phyloP scores from a whole-genome alignment of 2,797 vertebrate genomes.

The Sebastes matsubarae region DNA sequence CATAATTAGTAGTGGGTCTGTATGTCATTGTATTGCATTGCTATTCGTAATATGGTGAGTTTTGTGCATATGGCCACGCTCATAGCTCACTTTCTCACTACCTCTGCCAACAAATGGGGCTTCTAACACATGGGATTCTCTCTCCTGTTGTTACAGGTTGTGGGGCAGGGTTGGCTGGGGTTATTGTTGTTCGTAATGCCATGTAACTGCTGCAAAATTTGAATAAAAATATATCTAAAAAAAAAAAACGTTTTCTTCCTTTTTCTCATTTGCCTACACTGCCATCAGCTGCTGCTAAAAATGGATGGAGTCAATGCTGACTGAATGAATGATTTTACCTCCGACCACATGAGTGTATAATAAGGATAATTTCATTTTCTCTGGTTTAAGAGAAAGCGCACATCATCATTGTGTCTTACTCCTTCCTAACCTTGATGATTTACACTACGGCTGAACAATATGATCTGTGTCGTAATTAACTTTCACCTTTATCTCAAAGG shows the following conservation, averaged over 20 bases:
- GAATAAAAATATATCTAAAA: too few relatives aligned
- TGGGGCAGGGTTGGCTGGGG: too few relatives aligned
- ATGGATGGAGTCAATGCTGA: background rate
- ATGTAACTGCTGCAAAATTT: too few relatives aligned
- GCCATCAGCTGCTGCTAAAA: background rate
- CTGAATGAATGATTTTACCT: background rate
- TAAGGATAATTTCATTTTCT: background rate
- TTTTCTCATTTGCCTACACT: background rate
- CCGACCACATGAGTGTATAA: background rate
- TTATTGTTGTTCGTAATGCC: too few relatives aligned
- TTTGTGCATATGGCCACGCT: too few relatives aligned
- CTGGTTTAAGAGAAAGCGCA: background rate
- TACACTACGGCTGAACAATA: background rate
- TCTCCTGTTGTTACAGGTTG: too few relatives aligned
- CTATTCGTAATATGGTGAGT: too few relatives aligned
- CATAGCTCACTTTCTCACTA: too few relatives aligned
- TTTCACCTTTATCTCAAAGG: background rate
- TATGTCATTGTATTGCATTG: too few relatives aligned
- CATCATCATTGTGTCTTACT: background rate
- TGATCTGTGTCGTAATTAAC: background rate
- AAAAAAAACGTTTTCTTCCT: background rate
- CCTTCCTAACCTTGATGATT: background rate
- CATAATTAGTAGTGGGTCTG: too few relatives aligned
- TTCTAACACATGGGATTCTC: too few relatives aligned
- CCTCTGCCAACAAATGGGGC: too few relatives aligned